Percentiles rank a stretch among this genome's conserved stretches.
Conservation (phyloP, 2,113 vertebrate species). For the Laticauda colubrina region DNA sequence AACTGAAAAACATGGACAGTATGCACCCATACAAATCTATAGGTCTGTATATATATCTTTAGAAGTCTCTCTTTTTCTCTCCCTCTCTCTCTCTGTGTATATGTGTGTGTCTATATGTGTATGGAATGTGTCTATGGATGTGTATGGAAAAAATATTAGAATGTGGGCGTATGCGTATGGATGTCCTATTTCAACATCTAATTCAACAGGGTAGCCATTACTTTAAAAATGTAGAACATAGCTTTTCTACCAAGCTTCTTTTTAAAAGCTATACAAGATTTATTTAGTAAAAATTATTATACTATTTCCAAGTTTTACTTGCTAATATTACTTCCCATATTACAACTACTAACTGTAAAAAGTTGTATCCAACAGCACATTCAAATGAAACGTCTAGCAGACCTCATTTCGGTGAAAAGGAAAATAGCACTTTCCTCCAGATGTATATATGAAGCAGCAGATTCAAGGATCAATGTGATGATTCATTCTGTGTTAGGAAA, state of each 20-base stretch:
- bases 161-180: background rate
- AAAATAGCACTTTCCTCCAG: background rate
- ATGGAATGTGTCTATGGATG: background rate
- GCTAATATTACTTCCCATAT: background rate
- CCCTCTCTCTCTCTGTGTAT: too few species aligned
- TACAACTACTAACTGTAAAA: background rate
- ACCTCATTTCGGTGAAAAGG: background rate
- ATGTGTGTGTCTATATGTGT: background rate
- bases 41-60: background rate
- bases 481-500: background rate
- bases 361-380: background rate
- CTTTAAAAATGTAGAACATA: background rate
- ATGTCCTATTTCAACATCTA: background rate
- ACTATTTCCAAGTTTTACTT: background rate
- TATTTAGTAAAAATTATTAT: background rate
- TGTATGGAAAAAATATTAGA: background rate
- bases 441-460: background rate
- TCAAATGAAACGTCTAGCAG: background rate
- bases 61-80: background rate
- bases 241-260: background rate
- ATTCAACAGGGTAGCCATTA: background rate
- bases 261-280: background rate
- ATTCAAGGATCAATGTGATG: background rate
- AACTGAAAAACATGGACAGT: background rate
- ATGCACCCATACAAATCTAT: too few species aligned